Evolutionary conservation across 1,140 invertebrate genomes (phyloP), one percentile per base, ranked within the genome.

Genomic region (Penaeus chinensis): DNA sequence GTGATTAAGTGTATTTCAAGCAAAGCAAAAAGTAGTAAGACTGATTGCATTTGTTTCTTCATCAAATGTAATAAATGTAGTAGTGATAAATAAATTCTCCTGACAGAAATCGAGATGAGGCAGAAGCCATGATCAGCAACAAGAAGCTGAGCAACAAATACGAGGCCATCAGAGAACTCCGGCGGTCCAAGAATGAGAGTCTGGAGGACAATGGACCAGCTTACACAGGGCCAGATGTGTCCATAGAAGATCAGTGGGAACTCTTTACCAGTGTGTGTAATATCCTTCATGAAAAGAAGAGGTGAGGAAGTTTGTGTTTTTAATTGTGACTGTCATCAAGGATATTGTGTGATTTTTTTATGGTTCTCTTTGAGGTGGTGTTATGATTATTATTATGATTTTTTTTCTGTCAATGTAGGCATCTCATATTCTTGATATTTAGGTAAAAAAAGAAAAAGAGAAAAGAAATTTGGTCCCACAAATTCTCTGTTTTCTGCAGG

Each of bases 231-330:
- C 69, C 84, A 16, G 87, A 89, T n/a, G 84, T 90, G 10, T 88
- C 89, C 11, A 66, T 90, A 32, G 93, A 95, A 81, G 93, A 95
- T 65, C 96, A 97, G 92, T 97, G 95, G 92, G 91, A 94, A n/a
- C 91, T 97, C 0, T 95, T 96, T 89, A 91, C 94, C 65, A 94
- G 95, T 89, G 92, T 97, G 84, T 94, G 95, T 83, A 92, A 94
- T 27, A 93, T 94, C 47, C 94, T 96, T 20, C 94, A 94, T 84
- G 92, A 95, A 80, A 91, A 94, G 81, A 94, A 95, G 85, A 94
- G 89, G 89, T 90, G 11, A 5, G 86, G 77, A n/a, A 24, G 8
- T 86, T 22, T 16, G 5, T 61, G 62, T 32, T 27, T 42, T 54
- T 61, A 19, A 82, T 37, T 78, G n/a, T 54, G 13, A 63, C 22